Base-by-base conservation (phyloP, 2,888 invertebrate genomes). In the Cephus pygmeus region DNA sequence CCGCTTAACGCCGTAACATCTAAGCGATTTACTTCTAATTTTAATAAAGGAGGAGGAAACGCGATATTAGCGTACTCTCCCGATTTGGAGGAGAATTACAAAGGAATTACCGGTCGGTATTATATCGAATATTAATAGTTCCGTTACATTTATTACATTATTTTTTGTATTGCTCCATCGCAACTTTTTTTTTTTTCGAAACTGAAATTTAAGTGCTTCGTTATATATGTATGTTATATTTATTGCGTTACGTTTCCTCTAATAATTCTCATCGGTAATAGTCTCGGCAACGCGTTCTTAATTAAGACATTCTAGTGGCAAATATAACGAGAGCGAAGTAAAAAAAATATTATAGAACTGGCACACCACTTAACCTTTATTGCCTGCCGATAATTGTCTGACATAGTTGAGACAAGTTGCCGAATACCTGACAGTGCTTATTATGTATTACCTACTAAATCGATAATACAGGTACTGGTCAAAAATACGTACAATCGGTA, bases 231-330 rank as follows among this genome's bases (percentile, higher is more conserved):
- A 56, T 6, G 23, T 23, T 23, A 56, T 56, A 56, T 23, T 23
- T 23, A 56, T 56, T 56, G 56, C 56, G 23, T 56, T 56, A 74
- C n/a, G 12, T 12, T 34, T 35, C 40, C 35, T 15, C 31, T 23
- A 33, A 35, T 15, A 35, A 34, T 36, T 34, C n/a, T n/a, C 11
- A 35, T 34, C n/a, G 34, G 68, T 77, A 68, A 34, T 73, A 34
- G 31, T 69, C 73, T 74, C 69, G 34, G 73, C 34, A 73, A 71
- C 84, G 83, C 77, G 76, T 82, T 85, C 84, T 85, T 84, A 87
- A 87, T 88, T 87, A 85, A 86, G 86, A 87, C 84, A 83, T 86
- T 85, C 83, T 85, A 81, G 78, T 77, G 77, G 79, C 76, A 77
- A 78, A 40, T 12, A 31, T 31, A 33, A 34, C 23, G 36, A 35